phyloP scores from a whole-genome alignment of 2,888 invertebrate species.

The Brenthis ino region DNA sequence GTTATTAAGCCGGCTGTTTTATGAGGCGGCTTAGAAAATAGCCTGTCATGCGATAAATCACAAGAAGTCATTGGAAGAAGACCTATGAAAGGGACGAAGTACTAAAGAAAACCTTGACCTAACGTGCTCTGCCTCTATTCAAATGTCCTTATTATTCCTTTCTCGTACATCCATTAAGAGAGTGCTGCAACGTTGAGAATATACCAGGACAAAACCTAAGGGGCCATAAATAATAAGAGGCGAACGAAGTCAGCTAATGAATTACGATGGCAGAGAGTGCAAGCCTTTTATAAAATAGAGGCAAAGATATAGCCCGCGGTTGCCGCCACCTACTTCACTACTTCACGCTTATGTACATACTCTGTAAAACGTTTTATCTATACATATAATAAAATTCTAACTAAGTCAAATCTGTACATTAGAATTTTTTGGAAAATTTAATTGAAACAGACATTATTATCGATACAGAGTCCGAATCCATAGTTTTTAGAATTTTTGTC shows the following conservation, averaged over 20 bases:
- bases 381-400: too few relatives aligned
- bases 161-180: constrained; percentile 56
- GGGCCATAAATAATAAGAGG: constrained; percentile 71
- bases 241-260: constrained; percentile 73
- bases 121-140: constrained; percentile 58
- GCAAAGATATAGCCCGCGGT: constrained; percentile 47
- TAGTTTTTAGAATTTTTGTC: too few relatives aligned
- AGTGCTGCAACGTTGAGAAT: constrained; percentile 60
- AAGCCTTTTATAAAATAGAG: constrained; percentile 58
- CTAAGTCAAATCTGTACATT: too few relatives aligned
- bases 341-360: too few relatives aligned
- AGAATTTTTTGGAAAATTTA: too few relatives aligned
- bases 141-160: constrained; percentile 64
- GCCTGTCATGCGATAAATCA: constrained; percentile 36
- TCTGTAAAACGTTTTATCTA: too few relatives aligned
- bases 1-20: constrained; percentile 25
- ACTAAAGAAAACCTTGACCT: constrained; percentile 60
- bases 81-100: constrained; percentile 35
- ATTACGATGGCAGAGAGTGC: constrained; percentile 66
- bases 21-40: constrained; percentile 33
- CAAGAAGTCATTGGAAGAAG: constrained; percentile 30
- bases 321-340: constrained; percentile 29
- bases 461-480: too few relatives aligned
- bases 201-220: constrained; percentile 68
- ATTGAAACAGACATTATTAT: too few relatives aligned